Evolutionary conservation across 2,888 invertebrate species (phyloP), one percentile per base, ranked within the genome.

Genomic region (Netelia fuscicornis): DNA sequence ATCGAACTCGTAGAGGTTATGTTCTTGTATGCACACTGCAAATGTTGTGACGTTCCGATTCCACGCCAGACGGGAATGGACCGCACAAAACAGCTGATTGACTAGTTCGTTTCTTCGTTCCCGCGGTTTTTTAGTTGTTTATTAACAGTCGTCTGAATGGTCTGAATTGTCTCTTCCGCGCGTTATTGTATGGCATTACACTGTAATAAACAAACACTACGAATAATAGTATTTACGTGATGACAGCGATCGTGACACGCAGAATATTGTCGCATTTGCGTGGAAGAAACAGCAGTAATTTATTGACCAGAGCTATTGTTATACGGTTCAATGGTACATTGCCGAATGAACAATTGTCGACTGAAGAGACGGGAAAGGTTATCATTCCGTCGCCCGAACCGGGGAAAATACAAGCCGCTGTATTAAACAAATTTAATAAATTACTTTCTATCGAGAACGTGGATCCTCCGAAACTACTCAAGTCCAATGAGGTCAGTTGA

Each of bases 401-500:
- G 11, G 87, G 88, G 17, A 91, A 88, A 86, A 90, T 92, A 74
- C 90, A 90, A 81, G 95, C 95, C 8, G 96, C 96, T 0, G 93
- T 95, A 23, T 90, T 95, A 67, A 94, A 94, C 86, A 93, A 95
- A 86, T 91, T 94, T 67, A 94, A 94, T 1, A 92, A 95, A 88
- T 95, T 95, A 0, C 89, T 96, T n/a, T 90, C 92, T 62, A 93
- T 96, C 52, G 94, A 94, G 90, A 94, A 94, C 84, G 54, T 94
- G 10, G 92, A 94, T 71, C 88, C 90, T 44, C 92, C 92, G 5
- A 92, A 92, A 75, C 93, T 94, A 86, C 89, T 95, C 11, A 92
- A 94, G 77, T 90, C 94, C n/a, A 94, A 94, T 68, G 94, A 95
- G 92, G 94, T 95, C 20, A 25, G 48, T 76, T 71, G 30, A 10